These are phyloP conservation scores for Molossus alvarezi DNA, from an alignment of 2,797 vertebrate genomes.

Conservation along the genomic window DNA sequence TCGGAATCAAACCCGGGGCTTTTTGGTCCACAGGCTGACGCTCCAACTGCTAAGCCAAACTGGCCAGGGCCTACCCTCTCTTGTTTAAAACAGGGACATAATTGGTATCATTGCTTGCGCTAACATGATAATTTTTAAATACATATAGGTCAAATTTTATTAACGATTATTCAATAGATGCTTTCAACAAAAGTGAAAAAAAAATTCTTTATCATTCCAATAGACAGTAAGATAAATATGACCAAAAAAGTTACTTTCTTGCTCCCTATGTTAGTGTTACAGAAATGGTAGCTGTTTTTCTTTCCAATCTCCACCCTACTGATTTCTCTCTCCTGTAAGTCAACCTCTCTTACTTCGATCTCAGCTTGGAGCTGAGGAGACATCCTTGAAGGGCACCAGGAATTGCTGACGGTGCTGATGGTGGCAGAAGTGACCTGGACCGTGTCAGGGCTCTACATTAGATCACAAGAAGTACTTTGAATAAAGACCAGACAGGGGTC, in stretches of 20 bases:
- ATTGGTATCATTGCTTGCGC: neutral
- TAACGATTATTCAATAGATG: neutral
- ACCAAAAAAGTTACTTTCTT: neutral
- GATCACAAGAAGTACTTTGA: neutral
- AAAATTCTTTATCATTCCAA: constrained; percentile 19
- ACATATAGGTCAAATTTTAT: neutral
- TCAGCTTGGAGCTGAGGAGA: neutral
- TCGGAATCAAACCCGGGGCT: no score
- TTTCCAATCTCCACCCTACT: neutral
- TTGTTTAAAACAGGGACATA: neutral
- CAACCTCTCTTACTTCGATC: neutral
- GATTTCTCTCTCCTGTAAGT: neutral
- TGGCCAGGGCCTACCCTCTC: neutral
- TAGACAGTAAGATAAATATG: neutral
- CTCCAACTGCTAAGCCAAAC: no score
- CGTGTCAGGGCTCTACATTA: neutral
- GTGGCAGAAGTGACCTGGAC: neutral
- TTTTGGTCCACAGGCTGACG: no score
- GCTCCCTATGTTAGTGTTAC: neutral
- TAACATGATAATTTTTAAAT: neutral
- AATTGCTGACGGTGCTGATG: neutral
- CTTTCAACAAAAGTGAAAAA: constrained; percentile 21
- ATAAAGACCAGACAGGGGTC: neutral
- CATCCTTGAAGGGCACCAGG: neutral
- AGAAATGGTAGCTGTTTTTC: neutral